These are phyloP conservation scores for Blennius ocellaris DNA, from an alignment of 2,113 vertebrate species.

Conservation along the genomic window DNA sequence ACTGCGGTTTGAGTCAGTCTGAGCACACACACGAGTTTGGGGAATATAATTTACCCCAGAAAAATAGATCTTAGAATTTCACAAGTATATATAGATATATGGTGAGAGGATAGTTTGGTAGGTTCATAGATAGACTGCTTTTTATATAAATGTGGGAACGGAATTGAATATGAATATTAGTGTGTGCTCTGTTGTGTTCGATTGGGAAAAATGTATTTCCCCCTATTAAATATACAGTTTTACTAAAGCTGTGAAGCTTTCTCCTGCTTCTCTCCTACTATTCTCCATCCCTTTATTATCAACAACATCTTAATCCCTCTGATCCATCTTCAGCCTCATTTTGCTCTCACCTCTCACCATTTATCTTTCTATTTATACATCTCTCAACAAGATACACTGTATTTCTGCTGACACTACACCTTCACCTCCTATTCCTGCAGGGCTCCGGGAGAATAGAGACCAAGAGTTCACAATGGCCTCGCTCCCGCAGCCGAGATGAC, in stretches of 20 bases:
- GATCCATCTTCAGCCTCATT: slow-evolving; percentile 52
- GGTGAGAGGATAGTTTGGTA: no score
- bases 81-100: no score
- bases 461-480: slow-evolving; percentile 50
- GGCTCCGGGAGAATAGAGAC: slow-evolving; percentile 57
- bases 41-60: slow-evolving; percentile 23
- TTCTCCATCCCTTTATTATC: slow-evolving; percentile 39
- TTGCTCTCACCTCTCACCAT: slow-evolving; percentile 40
- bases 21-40: slow-evolving; percentile 7
- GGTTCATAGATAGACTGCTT: no score
- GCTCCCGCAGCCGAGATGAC: slow-evolving; percentile 61
- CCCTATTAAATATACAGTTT: slow-evolving; percentile 17
- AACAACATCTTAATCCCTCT: slow-evolving; percentile 65
- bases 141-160: no score
- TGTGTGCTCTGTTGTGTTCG: not conserved
- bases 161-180: not conserved
- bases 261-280: slow-evolving; percentile 3
- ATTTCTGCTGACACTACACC: slow-evolving; percentile 69
- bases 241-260: slow-evolving; percentile 6
- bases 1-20: slow-evolving; percentile 22
- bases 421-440: slow-evolving; percentile 46
- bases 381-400: slow-evolving; percentile 40
- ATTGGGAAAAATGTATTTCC: not conserved
- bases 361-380: slow-evolving; percentile 70
- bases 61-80: not conserved